Evolutionary conservation across 2,113 vertebrate species (phyloP).

Genomic region (Syngnathus floridae): DNA sequence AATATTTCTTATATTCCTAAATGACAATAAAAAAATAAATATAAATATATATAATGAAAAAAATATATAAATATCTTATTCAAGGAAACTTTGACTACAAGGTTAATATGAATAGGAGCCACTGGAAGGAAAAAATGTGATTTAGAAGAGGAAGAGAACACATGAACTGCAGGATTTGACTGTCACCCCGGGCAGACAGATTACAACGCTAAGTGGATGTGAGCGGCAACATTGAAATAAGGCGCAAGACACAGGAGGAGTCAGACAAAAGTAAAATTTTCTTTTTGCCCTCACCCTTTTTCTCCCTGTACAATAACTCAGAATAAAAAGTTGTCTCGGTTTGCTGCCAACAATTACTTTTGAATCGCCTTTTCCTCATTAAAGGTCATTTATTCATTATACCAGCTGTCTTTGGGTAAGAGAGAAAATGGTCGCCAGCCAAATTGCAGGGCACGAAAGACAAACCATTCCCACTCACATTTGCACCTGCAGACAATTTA

Average conservation of each 20-base stretch:
- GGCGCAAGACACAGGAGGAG: constrained; percentile 7
- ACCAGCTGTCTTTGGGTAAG: neutral
- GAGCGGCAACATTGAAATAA: constrained; percentile 29
- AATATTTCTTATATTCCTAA: no score
- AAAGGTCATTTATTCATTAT: neutral
- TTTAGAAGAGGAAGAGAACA: constrained; percentile 4
- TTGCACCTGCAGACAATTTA: no score
- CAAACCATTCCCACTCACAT: no score
- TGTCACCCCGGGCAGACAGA: constrained; percentile 25
- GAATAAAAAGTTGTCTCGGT: neutral
- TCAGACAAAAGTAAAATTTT: neutral
- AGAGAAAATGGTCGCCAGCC: no score
- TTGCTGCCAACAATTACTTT: neutral
- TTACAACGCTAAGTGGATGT: constrained; percentile 29
- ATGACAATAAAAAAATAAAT: no score
- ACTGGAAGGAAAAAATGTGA: neutral
- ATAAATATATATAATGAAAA: no score
- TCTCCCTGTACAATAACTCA: neutral
- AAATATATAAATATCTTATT: neutral
- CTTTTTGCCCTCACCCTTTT: neutral
- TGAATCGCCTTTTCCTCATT: neutral
- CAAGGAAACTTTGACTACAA: constrained; percentile 1
- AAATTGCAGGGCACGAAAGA: no score
- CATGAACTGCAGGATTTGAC: constrained; percentile 20
- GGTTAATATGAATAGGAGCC: constrained; percentile 10